Percentiles rank a stretch among this genome's conserved stretches.
Conservation (phyloP, 2,113 vertebrate genomes). For the Synodontis membranacea region DNA sequence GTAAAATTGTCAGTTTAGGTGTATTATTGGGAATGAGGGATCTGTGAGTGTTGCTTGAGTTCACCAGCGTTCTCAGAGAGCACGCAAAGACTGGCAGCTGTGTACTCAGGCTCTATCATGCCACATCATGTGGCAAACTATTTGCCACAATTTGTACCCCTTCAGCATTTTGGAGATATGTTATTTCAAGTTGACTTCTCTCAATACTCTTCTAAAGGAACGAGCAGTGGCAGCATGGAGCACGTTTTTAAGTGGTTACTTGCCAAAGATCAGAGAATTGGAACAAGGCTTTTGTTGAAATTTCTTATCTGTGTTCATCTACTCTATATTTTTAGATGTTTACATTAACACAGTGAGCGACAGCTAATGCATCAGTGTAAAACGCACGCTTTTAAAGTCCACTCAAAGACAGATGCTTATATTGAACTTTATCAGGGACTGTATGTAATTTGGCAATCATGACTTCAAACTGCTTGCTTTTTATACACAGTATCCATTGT, state of each 20-base stretch:
- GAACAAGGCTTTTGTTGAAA: background rate
- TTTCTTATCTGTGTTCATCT: background rate
- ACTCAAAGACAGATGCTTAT: background rate
- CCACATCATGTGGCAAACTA: slow-evolving; percentile 46
- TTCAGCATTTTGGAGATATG: slow-evolving; percentile 12
- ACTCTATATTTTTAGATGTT: background rate
- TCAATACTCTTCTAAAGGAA: background rate
- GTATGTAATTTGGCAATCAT: slow-evolving; percentile 3
- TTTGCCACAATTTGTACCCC: slow-evolving; percentile 25
- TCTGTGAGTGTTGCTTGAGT: slow-evolving; percentile 6
- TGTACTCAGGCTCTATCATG: slow-evolving; percentile 50
- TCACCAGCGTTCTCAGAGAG: slow-evolving; percentile 1
- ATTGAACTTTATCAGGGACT: background rate
- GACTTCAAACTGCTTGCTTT: background rate
- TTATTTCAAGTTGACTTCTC: slow-evolving; percentile 23
- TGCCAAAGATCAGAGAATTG: background rate
- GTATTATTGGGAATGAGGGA: background rate
- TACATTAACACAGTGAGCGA: background rate
- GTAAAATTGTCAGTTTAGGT: slow-evolving; percentile 7
- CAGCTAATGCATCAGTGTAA: slow-evolving; percentile 8
- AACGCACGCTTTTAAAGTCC: background rate
- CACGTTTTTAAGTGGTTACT: background rate
- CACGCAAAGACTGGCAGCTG: slow-evolving; percentile 57
- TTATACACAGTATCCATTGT: slow-evolving; percentile 23
- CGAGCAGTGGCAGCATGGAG: background rate